Conservation (phyloP, 1,140 invertebrate genomes). For the Idris sp. region DNA sequence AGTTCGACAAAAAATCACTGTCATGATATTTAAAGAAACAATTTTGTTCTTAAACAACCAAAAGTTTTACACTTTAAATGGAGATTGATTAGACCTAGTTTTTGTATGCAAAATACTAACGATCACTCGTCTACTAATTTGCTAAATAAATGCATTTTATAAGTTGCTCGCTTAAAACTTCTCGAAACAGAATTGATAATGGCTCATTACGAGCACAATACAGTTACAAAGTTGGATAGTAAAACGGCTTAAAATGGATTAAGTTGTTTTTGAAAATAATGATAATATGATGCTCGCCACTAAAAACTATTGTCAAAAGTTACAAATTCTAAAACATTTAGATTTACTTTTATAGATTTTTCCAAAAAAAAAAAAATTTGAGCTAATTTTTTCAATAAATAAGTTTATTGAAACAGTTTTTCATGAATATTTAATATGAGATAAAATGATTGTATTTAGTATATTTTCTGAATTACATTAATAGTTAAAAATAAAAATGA, state of each 20-base stretch:
- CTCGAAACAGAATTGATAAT: conserved; percentile 52
- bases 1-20: no score
- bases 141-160: conserved; percentile 44
- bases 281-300: conserved; percentile 41
- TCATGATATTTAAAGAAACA: no score
- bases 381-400: no score
- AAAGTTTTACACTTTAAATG: conserved; percentile 70
- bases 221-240: conserved; percentile 51
- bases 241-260: conserved; percentile 52
- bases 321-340: conserved; percentile 22
- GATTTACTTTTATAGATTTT: no score
- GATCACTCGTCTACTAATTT: conserved; percentile 33
- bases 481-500: no score
- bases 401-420: no score
- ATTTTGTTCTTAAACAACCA: no score
- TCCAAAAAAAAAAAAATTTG: no score
- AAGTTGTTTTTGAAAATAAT: conserved; percentile 51
- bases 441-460: no score
- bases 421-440: no score
- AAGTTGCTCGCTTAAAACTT: conserved; percentile 44
- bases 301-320: conserved; percentile 48
- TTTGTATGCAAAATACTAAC: conserved; percentile 33
- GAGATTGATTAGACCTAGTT: conserved; percentile 66
- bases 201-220: conserved; percentile 45
- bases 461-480: no score